A percentile compares a stretch with the other conserved stretches of the same genome.
Conservation (phyloP, 2,797 vertebrate species). For the Clarias fuscus region DNA sequence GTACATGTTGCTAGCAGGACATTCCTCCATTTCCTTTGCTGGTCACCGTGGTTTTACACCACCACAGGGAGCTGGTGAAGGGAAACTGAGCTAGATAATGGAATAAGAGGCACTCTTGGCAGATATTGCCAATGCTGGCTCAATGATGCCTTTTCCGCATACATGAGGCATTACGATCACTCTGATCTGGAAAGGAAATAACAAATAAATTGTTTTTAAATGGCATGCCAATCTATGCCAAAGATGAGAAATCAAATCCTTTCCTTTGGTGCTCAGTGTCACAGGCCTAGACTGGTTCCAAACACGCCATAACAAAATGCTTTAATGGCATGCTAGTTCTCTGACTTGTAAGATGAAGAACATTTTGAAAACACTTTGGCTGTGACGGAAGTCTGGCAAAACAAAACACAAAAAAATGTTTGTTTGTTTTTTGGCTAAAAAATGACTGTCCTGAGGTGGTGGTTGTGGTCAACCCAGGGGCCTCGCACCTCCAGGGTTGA, state of each 20-base stretch:
- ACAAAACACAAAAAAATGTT: background rate
- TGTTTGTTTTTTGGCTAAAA: too few relatives aligned
- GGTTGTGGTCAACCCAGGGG: too few relatives aligned
- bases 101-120: constrained; percentile 45
- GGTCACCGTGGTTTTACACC: constrained; percentile 40
- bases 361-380: background rate
- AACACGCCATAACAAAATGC: background rate
- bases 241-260: background rate
- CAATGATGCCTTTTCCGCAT: constrained; percentile 21
- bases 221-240: background rate
- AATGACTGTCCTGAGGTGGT: too few relatives aligned
- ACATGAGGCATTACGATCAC: background rate
- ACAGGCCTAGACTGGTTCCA: background rate
- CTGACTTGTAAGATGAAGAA: background rate
- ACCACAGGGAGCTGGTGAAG: constrained; percentile 31
- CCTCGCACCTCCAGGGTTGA: too few relatives aligned
- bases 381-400: background rate
- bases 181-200: constrained; percentile 1
- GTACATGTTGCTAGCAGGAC: constrained; percentile 16
- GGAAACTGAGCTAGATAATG: constrained; percentile 46
- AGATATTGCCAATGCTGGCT: constrained; percentile 8
- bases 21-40: constrained; percentile 23
- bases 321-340: background rate
- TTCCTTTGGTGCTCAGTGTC: background rate
- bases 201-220: constrained; percentile 22